Evolutionary conservation across 2,797 vertebrate species (phyloP), one percentile per base, ranked within the genome.

Genomic region (Anabas testudineus): DNA sequence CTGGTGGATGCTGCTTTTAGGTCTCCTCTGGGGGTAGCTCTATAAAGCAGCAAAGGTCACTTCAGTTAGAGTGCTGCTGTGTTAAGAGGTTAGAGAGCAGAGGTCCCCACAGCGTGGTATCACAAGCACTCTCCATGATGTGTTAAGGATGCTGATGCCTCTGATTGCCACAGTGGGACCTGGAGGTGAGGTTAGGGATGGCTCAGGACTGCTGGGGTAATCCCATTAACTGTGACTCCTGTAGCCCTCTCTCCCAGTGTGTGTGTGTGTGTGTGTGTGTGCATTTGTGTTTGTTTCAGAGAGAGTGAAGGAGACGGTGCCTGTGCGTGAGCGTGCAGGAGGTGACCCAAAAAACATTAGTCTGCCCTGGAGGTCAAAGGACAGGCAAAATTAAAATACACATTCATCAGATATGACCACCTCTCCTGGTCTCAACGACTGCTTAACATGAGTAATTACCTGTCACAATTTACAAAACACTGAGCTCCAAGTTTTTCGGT

Each of bases 181-280:
- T 81, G 80, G 89, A 91, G 91, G 83, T 87, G 88, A 90, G 83
- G 87, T 89, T 91, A 91, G 90, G 69, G 82, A 90, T 76, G 74
- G 86, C 68, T 87, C 71, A 81, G 88, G 86, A 91, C 91, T 88
- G 91, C 92, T 78, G 89, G 91, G 91, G 88, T 95, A 95, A 95
- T 95, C 94, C 93, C 92, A 93, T 95, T 95, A 94, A 94, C 91
- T 92, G 91, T 93, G 94, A 93, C 92, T 93, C 89, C 87, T 88
- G 79, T 81, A 83, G 88, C 67, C 76, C 76, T 73, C 74, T 81
- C 71, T 81, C 67, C 52, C 42, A 30, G 53, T 73, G 58, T 73
- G 64, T 80, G 67, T 75, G 64, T 57, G 59, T 45, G 71, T 52
- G 41, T 71, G 76, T 67, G 66, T 60, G 60, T 57, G 47, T 61